These are phyloP conservation scores for Scolopax mira DNA, from an alignment of 2,113 vertebrate genomes.

Conservation along the genomic window DNA sequence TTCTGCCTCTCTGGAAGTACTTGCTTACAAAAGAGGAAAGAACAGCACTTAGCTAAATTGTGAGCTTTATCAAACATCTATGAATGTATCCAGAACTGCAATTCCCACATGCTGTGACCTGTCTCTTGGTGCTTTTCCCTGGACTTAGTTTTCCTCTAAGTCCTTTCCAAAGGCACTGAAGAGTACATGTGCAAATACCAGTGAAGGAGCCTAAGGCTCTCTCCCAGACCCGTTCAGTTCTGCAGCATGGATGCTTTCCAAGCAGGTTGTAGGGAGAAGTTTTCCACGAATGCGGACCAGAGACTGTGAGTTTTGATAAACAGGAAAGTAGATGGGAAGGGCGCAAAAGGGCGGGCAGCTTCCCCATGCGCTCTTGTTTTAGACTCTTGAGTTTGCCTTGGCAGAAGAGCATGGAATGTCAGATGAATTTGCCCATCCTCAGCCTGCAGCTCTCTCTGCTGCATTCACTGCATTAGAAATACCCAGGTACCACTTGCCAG, in stretches of 20 bases:
- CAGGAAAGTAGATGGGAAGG: not conserved
- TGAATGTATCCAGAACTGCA: not conserved
- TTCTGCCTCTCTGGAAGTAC: not conserved
- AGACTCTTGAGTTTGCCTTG: not conserved
- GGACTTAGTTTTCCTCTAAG: not conserved
- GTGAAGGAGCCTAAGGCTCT: not conserved
- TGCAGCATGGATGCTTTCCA: not conserved
- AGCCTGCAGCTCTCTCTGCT: rapidly evolving
- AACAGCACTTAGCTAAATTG: not conserved
- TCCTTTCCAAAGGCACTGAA: not conserved
- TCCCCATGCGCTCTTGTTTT: not conserved
- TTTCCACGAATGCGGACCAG: not conserved
- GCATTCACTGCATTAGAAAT: not conserved
- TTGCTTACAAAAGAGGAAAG: not conserved
- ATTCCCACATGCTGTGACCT: not conserved
- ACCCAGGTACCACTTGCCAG: not conserved
- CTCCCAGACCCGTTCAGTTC: not conserved
- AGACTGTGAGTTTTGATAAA: not conserved
- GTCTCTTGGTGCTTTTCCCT: not conserved
- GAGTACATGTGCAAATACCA: rapidly evolving
- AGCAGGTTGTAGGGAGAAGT: not conserved
- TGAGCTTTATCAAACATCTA: not conserved
- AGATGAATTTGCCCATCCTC: not conserved
- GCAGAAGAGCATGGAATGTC: not conserved
- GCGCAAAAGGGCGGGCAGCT: not conserved